Percentiles rank a stretch among this genome's conserved stretches.
These are phyloP conservation scores for Hirundichthys speculiger DNA, from an alignment of 2,113 vertebrate species.

Conservation along the genomic window DNA sequence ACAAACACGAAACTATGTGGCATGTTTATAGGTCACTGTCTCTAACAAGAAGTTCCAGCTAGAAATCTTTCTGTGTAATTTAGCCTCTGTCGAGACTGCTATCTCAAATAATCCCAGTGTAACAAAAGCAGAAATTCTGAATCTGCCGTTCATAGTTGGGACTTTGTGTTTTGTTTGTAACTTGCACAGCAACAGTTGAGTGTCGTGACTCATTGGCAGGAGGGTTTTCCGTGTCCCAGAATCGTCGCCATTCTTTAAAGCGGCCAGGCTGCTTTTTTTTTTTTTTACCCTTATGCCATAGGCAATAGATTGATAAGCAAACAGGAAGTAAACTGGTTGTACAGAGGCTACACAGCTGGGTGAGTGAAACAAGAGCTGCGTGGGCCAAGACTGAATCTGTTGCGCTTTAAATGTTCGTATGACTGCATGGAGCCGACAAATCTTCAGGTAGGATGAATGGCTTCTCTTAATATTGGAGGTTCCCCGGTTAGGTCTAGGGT, in stretches of 20 bases:
- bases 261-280: conserved; percentile 22
- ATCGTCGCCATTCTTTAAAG: conserved; percentile 58
- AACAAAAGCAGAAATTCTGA: background rate
- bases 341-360: background rate
- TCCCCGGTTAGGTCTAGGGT: background rate
- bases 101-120: no score
- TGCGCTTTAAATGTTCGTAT: background rate
- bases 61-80: no score
- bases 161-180: conserved; percentile 7
- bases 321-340: conserved; percentile 63
- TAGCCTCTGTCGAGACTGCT: no score
- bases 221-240: conserved; percentile 11
- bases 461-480: no score
- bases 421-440: conserved; percentile 77
- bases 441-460: conserved; percentile 72
- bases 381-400: conserved; percentile 2
- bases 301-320: conserved; percentile 31
- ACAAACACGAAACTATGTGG: no score
- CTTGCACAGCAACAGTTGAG: conserved; percentile 22
- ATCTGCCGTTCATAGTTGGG: background rate
- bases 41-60: no score
- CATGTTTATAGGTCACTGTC: no score
- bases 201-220: conserved; percentile 58
- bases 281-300: conserved; percentile 26
- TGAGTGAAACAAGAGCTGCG: conserved; percentile 21